Evolutionary conservation across 1,140 invertebrate genomes (phyloP).

Genomic region (Micrasema minimum): DNA sequence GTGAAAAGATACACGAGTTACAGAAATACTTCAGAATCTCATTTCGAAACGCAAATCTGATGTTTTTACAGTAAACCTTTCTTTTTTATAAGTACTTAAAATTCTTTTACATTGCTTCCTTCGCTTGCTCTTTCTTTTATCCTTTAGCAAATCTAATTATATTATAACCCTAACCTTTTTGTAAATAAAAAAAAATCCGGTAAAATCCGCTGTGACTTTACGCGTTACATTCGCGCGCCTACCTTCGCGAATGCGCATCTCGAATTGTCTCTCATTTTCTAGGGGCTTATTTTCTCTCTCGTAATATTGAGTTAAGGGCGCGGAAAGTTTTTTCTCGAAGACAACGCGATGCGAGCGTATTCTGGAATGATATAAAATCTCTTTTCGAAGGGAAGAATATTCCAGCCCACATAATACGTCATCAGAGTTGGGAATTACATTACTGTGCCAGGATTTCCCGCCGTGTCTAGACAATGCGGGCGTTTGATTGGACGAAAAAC

Average conservation of each 20-base stretch:
- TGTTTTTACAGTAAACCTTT: too few relatives aligned
- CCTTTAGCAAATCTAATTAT: constrained; percentile 18
- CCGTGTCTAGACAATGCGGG: constrained; percentile 26
- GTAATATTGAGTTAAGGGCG: constrained; percentile 16
- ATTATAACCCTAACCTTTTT: not conserved
- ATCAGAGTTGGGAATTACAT: constrained; percentile 32
- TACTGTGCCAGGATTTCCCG: constrained; percentile 22
- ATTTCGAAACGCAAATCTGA: too few relatives aligned
- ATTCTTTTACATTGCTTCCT: too few relatives aligned
- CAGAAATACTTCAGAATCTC: too few relatives aligned
- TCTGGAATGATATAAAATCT: constrained; percentile 27
- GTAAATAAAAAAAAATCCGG: constrained; percentile 6
- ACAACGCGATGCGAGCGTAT: constrained; percentile 7
- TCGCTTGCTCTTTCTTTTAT: constrained; percentile 1
- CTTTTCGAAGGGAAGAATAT: not conserved
- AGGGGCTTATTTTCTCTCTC: constrained; percentile 15
- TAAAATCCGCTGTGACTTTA: constrained; percentile 3
- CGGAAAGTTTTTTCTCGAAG: constrained; percentile 7
- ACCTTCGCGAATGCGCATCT: constrained; percentile 1
- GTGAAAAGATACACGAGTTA: too few relatives aligned
- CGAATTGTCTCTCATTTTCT: constrained; percentile 28
- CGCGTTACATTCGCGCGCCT: not conserved
- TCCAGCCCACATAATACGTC: constrained; percentile 27
- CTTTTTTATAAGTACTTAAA: too few relatives aligned
- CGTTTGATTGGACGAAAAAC: constrained; percentile 18